phyloP scores from a whole-genome alignment of 2,797 vertebrate genomes.

The Fratercula arctica region DNA sequence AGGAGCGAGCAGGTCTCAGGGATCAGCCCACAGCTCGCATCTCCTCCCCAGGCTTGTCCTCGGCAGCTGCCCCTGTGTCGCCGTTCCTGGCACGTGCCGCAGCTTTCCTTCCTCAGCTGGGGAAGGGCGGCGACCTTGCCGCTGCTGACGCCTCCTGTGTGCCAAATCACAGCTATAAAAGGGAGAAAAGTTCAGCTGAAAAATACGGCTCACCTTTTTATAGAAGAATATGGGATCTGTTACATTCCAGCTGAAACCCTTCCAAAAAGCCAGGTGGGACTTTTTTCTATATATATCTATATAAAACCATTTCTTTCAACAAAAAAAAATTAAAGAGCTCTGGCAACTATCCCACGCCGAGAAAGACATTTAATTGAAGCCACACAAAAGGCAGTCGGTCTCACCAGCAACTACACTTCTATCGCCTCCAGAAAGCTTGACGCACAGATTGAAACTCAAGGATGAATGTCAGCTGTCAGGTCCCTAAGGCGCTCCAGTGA shows the following conservation, averaged over 20 bases:
- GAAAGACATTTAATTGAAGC: slow-evolving; percentile 40
- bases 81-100: fast-evolving
- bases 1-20: fast-evolving
- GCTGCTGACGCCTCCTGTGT: neutral
- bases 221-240: neutral
- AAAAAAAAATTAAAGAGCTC: neutral
- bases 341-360: neutral
- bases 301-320: neutral
- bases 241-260: slow-evolving; percentile 10
- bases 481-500: slow-evolving; percentile 42
- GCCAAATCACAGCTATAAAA: neutral
- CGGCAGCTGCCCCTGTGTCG: fast-evolving
- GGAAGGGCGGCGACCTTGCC: neutral
- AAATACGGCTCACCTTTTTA: neutral
- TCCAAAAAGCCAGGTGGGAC: slow-evolving; percentile 45
- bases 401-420: slow-evolving; percentile 18
- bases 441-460: neutral
- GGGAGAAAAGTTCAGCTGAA: slow-evolving; percentile 30
- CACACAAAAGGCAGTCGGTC: neutral
- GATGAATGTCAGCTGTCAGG: slow-evolving; percentile 35
- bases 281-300: neutral
- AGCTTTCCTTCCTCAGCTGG: neutral
- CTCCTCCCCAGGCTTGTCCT: neutral
- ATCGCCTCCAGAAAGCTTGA: slow-evolving; percentile 27
- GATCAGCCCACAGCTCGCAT: neutral